Evolutionary conservation across 2,888 invertebrate species (phyloP), one percentile per base, ranked within the genome.

Genomic region (Diaprepes abbreviatus): DNA sequence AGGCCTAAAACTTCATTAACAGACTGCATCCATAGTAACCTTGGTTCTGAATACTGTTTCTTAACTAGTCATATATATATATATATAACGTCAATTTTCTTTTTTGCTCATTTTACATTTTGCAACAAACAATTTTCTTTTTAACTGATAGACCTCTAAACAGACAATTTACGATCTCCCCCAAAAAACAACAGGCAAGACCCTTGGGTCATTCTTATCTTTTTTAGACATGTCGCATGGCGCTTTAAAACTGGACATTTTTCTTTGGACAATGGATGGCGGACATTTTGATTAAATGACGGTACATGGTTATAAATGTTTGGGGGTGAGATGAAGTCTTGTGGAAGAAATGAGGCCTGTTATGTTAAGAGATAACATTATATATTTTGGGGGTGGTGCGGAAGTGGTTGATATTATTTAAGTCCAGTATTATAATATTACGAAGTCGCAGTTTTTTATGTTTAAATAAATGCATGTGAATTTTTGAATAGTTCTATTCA

Each of bases 241-340:
- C 21, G 55, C 55, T 66, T 70, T 70, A 66, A 63, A 66, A 71
- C 63, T 63, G 66, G 63, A 63, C 66, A 63, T 66, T 71, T 66
- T 66, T 66, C 66, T 58, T 59, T 63, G 63, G 63, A 67, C 66
- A 66, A 71, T 71, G 58, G 62, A 66, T 36, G 54, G 59, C 16
- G 59, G 71, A 63, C 71, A 38, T 66, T 71, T 63, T 71, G 71
- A 71, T 71, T 71, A 71, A 71, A 71, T 50, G 66, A 58, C 60
- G 70, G 36, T 57, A 70, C 66, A 40, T 7, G n/a, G 62, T 70
- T 62, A 70, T 70, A 70, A 70, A 70, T 70, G 70, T 68, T 57
- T 62, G 59, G 58, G 69, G 69, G 62, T 52, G 57, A 50, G 52
- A 59, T 57, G 54, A 62, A 66, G 62, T 62, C 70, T 55, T 33